phyloP scores from a whole-genome alignment of 1,140 invertebrate species.

The Pinna nobilis region DNA sequence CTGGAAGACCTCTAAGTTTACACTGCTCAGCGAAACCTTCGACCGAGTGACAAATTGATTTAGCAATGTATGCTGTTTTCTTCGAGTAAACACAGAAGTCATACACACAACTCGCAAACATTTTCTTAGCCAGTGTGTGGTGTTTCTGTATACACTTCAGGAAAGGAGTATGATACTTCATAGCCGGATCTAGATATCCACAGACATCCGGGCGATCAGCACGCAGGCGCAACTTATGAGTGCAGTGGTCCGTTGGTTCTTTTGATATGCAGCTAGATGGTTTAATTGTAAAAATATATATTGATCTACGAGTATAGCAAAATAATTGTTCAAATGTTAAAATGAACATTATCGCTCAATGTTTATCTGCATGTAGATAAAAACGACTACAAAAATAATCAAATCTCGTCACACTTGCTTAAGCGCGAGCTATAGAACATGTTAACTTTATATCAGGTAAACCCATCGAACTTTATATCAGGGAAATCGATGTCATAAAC shows the following conservation, averaged over 20 bases:
- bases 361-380: too few species aligned
- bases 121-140: conserved; percentile 1
- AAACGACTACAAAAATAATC: too few species aligned
- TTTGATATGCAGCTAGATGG: conserved; percentile 25
- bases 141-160: conserved; percentile 9
- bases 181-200: neutral
- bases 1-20: conserved; percentile 27
- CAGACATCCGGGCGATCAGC: conserved; percentile 6
- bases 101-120: conserved; percentile 36
- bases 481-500: too few species aligned
- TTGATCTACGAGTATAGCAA: too few species aligned
- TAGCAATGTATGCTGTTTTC: too few species aligned
- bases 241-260: neutral
- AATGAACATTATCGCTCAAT: too few species aligned
- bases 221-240: neutral
- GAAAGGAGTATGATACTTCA: neutral
- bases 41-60: conserved; percentile 44
- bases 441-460: too few species aligned
- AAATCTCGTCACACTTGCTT: too few species aligned
- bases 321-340: too few species aligned
- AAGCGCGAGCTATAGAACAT: too few species aligned
- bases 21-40: conserved; percentile 48
- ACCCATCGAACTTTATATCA: too few species aligned
- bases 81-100: conserved; percentile 45
- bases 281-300: too few species aligned